These are phyloP conservation scores for Lasiommata megera DNA, from an alignment of 2,888 invertebrate species.

Conservation along the genomic window DNA sequence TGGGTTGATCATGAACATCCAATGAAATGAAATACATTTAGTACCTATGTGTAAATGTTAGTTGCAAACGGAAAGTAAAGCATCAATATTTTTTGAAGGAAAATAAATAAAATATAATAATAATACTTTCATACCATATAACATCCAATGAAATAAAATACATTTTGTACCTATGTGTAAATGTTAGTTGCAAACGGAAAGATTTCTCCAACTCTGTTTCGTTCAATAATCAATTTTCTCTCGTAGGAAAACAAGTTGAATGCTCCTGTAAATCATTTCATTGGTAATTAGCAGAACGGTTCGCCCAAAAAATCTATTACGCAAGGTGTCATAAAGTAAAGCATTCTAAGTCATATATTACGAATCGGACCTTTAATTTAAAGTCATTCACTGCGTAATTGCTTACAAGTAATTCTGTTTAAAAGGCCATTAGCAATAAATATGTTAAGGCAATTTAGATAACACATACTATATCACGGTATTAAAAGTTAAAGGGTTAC, in stretches of 20 bases:
- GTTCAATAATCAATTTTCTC: neutral
- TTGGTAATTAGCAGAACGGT: conserved; percentile 10
- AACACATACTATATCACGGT: conserved; percentile 16
- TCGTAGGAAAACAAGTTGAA: neutral
- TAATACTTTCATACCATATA: no score
- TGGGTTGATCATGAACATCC: no score
- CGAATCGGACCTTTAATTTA: conserved; percentile 14
- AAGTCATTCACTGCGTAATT: conserved; percentile 18
- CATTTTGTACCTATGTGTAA: no score
- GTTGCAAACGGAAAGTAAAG: neutral
- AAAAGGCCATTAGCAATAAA: conserved; percentile 27
- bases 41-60: neutral
- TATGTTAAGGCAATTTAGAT: conserved; percentile 22
- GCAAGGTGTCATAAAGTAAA: conserved; percentile 20
- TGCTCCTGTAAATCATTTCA: conserved; percentile 15
- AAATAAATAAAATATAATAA: no score
- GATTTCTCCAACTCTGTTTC: neutral
- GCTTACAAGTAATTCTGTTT: conserved; percentile 17
- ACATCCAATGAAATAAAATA: no score
- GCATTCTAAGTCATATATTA: conserved; percentile 19
- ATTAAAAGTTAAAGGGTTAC: conserved; percentile 20
- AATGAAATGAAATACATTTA: no score
- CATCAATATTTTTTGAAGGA: no score
- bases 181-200: neutral
- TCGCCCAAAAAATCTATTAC: conserved; percentile 12